phyloP scores from a whole-genome alignment of 2,113 vertebrate genomes.

The Pitta sordida region DNA sequence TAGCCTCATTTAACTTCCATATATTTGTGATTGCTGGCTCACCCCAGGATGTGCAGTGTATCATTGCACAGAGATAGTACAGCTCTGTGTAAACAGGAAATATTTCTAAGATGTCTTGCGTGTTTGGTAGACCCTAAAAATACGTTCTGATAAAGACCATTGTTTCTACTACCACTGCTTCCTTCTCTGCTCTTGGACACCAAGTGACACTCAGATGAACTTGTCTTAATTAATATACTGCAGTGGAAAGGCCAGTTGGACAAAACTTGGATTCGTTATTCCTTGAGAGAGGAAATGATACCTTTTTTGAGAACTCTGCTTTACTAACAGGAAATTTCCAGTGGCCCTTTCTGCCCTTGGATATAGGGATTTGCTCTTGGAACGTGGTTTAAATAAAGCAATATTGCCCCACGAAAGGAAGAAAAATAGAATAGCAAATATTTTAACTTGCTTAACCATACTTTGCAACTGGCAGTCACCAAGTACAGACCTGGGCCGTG shows the following conservation, averaged over 20 bases:
- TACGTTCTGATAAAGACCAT: slow-evolving; percentile 76
- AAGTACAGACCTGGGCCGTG: background rate
- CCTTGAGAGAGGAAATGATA: slow-evolving; percentile 40
- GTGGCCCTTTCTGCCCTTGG: background rate
- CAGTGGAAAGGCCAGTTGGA: slow-evolving; percentile 50
- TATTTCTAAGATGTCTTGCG: slow-evolving; percentile 71
- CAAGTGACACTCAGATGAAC: slow-evolving; percentile 68
- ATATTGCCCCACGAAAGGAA: background rate
- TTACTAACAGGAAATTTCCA: background rate
- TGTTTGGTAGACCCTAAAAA: slow-evolving; percentile 72
- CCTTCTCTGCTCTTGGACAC: slow-evolving; percentile 42
- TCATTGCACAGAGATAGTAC: slow-evolving; percentile 46
- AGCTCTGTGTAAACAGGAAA: slow-evolving; percentile 79
- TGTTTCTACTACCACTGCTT: slow-evolving; percentile 68
- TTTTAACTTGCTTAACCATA: background rate
- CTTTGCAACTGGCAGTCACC: background rate
- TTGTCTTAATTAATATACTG: slow-evolving; percentile 69
- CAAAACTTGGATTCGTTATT: slow-evolving; percentile 44
- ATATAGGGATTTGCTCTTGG: background rate
- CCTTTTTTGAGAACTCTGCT: slow-evolving; percentile 11
- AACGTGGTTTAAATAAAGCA: background rate
- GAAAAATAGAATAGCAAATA: background rate
- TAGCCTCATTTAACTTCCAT: background rate
- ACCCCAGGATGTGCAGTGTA: slow-evolving; percentile 31
- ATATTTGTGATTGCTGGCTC: slow-evolving; percentile 3